Base-by-base conservation (phyloP, 2,888 invertebrate genomes). In the Lasius platythorax region DNA sequence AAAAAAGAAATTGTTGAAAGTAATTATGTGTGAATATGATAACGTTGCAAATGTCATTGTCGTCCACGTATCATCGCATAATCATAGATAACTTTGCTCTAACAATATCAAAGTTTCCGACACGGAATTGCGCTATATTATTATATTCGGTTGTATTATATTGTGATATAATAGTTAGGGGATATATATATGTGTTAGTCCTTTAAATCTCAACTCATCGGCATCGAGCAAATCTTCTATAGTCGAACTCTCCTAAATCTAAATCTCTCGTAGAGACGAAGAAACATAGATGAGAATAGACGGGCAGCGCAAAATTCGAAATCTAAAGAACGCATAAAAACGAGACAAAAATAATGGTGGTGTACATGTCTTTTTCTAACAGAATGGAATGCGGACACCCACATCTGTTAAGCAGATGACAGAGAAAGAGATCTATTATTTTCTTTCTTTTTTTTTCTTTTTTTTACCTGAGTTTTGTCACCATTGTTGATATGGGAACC, bases 101-200 rank as follows among this genome's bases (percentile, higher is more conserved):
- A 30, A 30, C 15, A 37, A 37, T 43, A 63, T 64, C 23, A 18
- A 64, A 76, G 50, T 9, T 76, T 15, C 12, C 23, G 12, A 46
- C 6, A 50, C n/a, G n/a, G 23, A 61, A 6, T 61, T 61, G 74
- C 37, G n/a, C 0, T 30, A 61, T 61, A 43, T 61, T 74, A 43
- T 53, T 37, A 37, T 37, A 53, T 53, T 53, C 6, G 50, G 50
- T 8, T 53, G 15, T 74, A 61, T 18, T 11, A 40, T 23, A 58
- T 40, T 73, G 28, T 40, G 28, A 40, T 73, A 56, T 72, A 61
- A 40, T 3, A 61, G 12, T 74, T 74, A 74, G 58, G 61, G 43
- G 18, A 28, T 18, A 58, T 73, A 58, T 43, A 8, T 40, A 37
- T 37, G 37, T 37, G 4, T 37, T 37, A 74, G 18, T 61, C 12